Evolutionary conservation across 2,113 vertebrate genomes (phyloP).

Genomic region (Atherinomorus stipes): DNA sequence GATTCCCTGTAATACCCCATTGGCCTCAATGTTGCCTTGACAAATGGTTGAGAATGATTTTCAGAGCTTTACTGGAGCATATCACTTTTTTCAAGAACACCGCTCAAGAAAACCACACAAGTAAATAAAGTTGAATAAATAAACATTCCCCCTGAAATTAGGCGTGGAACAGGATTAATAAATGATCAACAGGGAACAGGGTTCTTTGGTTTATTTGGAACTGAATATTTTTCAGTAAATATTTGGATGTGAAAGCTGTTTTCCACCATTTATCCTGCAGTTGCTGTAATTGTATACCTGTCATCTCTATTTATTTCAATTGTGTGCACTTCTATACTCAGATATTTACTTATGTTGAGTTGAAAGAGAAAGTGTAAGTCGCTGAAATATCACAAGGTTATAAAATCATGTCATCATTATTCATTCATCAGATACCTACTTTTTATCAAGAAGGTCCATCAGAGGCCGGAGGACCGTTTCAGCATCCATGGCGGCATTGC

Average conservation of each 20-base stretch:
- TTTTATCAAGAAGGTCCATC: constrained; percentile 98
- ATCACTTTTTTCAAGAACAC: constrained; percentile 47
- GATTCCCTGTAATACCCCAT: constrained; percentile 77
- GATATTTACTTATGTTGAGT: not conserved
- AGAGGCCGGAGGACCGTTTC: constrained; percentile 92
- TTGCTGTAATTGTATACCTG: constrained; percentile 8
- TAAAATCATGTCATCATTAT: not conserved
- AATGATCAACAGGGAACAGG: not conserved
- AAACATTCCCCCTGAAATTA: constrained; percentile 17
- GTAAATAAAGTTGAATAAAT: constrained; percentile 38
- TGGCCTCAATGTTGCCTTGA: constrained; percentile 76
- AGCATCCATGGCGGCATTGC: constrained; percentile 91
- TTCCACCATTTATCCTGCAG: not conserved
- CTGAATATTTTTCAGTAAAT: not conserved
- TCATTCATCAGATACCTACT: constrained; percentile 75
- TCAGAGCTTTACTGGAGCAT: constrained; percentile 39
- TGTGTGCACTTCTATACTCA: not conserved
- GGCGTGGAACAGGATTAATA: not conserved
- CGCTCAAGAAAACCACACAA: constrained; percentile 30
- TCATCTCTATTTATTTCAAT: not conserved
- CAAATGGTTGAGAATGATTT: constrained; percentile 64
- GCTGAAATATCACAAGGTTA: too few species aligned
- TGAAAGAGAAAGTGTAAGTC: not conserved
- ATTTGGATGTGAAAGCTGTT: not conserved
- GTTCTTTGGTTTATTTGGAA: not conserved